phyloP scores from a whole-genome alignment of 2,113 vertebrate species.

The Grammomys surdaster region DNA sequence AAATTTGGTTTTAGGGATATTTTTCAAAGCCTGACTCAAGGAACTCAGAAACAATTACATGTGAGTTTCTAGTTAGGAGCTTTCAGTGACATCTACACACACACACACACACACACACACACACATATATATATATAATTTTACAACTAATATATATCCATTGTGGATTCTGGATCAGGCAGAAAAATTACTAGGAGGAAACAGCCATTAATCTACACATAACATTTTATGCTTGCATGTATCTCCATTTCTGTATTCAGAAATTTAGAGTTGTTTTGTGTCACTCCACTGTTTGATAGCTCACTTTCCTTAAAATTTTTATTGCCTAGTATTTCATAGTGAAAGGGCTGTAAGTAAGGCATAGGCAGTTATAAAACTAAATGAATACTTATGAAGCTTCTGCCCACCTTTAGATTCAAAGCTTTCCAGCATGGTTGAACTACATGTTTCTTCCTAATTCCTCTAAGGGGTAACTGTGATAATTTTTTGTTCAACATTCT shows the following conservation, averaged over 20 bases:
- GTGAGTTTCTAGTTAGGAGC: not conserved
- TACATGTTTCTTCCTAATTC: not conserved
- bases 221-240: not conserved
- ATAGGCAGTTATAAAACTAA: not conserved
- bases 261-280: slow-evolving; percentile 17
- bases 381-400: not conserved
- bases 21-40: not conserved
- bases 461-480: not conserved
- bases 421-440: not conserved
- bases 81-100: slow-evolving; percentile 1
- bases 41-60: not conserved
- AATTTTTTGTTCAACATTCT: not conserved
- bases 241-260: not conserved
- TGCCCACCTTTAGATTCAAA: not conserved
- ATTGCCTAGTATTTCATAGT: not conserved
- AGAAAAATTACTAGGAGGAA: slow-evolving; percentile 40
- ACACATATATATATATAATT: too few species aligned
- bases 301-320: slow-evolving; percentile 25
- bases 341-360: slow-evolving; percentile 15
- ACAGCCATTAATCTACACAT: not conserved
- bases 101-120: too few species aligned
- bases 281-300: not conserved
- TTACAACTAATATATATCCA: not conserved
- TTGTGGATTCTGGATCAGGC: slow-evolving; percentile 49
- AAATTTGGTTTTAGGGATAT: not conserved